Conservation (phyloP, 2,113 vertebrate genomes). For the Pygathrix nemaeus region DNA sequence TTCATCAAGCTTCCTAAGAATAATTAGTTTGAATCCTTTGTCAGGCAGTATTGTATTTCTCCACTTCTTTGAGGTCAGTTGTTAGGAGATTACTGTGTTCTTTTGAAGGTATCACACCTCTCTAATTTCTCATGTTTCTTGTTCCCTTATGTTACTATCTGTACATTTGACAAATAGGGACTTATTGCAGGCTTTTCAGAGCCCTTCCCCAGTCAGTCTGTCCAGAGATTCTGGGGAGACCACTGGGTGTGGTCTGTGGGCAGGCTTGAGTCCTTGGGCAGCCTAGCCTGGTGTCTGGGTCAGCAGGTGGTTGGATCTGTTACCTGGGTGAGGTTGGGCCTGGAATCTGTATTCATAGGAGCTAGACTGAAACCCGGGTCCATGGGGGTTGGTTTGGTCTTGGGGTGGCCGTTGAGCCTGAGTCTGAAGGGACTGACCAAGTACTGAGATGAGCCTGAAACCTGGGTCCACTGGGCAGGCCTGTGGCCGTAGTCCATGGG, state of each 20-base stretch:
- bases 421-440: neutral
- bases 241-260: neutral
- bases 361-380: no score
- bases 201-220: neutral
- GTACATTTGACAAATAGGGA: neutral
- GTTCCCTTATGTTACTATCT: neutral
- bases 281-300: neutral
- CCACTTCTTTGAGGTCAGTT: neutral
- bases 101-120: neutral
- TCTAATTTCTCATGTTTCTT: neutral
- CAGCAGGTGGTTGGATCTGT: neutral
- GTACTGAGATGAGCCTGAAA: neutral
- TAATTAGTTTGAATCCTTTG: neutral
- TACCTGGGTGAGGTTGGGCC: neutral
- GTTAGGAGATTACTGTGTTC: neutral
- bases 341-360: no score
- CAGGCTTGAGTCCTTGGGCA: neutral
- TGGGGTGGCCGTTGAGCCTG: neutral
- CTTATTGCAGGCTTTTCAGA: neutral
- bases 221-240: neutral
- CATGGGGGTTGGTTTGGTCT: no score
- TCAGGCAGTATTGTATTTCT: neutral
- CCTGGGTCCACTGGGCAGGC: neutral
- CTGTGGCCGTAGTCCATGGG: neutral
- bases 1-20: neutral